These are phyloP conservation scores for Mus minutoides DNA, from an alignment of 2,797 vertebrate genomes.

Conservation along the genomic window DNA sequence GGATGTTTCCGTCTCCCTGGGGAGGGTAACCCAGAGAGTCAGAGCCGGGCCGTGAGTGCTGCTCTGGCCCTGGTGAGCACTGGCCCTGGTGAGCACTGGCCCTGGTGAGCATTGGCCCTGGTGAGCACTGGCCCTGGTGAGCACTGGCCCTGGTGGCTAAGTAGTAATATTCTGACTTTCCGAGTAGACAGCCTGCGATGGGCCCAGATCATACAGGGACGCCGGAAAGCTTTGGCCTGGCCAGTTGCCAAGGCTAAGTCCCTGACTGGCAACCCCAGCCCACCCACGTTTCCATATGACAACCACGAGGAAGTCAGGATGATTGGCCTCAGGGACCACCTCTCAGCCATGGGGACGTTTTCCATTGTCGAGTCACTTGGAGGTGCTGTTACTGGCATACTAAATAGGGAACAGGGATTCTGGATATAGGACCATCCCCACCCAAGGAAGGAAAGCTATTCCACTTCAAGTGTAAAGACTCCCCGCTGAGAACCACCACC, in stretches of 20 bases:
- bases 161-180: not conserved
- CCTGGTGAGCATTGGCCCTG: too few species aligned
- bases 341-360: not conserved
- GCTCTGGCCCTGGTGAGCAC: too few species aligned
- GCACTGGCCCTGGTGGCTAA: too few species aligned
- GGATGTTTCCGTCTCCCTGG: slow-evolving; percentile 97
- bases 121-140: too few species aligned
- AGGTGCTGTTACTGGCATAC: not conserved
- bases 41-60: not conserved
- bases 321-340: not conserved
- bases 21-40: not conserved
- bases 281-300: not conserved
- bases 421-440: not conserved
- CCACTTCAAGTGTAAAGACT: not conserved
- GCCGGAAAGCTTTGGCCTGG: not conserved
- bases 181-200: not conserved
- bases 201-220: not conserved
- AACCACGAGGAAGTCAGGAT: not conserved
- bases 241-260: not conserved
- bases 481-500: not conserved
- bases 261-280: not conserved
- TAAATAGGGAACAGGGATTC: not conserved
- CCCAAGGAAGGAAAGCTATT: not conserved
- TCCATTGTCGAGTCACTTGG: not conserved
- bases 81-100: too few species aligned